Evolutionary conservation across 2,888 invertebrate genomes (phyloP).

Genomic region (Elaeidobius kamerunicus): DNA sequence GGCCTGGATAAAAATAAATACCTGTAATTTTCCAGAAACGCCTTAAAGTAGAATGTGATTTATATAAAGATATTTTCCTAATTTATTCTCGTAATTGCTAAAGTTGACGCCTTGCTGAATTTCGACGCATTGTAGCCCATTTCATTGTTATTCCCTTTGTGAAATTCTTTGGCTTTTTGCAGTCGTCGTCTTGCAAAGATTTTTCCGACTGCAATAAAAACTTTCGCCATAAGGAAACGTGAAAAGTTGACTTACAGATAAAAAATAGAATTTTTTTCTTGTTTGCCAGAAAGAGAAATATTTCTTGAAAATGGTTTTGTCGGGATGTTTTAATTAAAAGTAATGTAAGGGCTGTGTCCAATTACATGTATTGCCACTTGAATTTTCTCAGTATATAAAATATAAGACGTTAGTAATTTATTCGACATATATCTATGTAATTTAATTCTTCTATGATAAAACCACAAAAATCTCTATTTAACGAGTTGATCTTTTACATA

Average conservation of each 20-base stretch:
- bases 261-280: conserved; percentile 39
- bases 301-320: no score
- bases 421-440: no score
- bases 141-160: conserved; percentile 47
- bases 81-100: conserved; percentile 46
- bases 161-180: conserved; percentile 43
- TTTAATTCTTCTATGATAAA: no score
- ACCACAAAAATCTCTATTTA: no score
- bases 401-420: no score
- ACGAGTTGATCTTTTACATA: no score
- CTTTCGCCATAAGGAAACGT: conserved; percentile 44
- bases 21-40: no score
- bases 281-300: not conserved
- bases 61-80: conserved; percentile 40
- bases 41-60: conserved; percentile 28
- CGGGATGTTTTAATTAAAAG: no score
- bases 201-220: conserved; percentile 46
- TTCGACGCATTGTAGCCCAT: conserved; percentile 44
- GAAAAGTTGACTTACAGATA: conserved; percentile 39
- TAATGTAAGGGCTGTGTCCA: no score
- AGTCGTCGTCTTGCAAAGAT: conserved; percentile 41
- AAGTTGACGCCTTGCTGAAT: conserved; percentile 46
- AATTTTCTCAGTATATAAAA: no score
- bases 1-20: no score
- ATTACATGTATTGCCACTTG: no score